A percentile compares a stretch with the other conserved stretches of the same genome.
These are phyloP conservation scores for Chydorus sphaericus DNA, from an alignment of 2,888 invertebrate genomes.

Conservation along the genomic window DNA sequence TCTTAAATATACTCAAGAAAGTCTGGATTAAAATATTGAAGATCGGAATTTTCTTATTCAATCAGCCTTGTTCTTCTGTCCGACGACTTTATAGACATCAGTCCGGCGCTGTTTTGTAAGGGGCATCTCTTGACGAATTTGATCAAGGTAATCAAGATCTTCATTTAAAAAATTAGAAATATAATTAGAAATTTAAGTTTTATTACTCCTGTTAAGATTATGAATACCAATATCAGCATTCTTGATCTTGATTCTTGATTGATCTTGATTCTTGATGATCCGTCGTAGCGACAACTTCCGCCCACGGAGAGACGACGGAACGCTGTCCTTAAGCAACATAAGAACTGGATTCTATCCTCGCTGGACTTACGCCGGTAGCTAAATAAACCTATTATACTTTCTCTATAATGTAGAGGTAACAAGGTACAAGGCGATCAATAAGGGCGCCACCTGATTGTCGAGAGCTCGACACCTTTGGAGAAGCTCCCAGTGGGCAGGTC, in stretches of 20 bases:
- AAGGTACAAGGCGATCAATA: no score
- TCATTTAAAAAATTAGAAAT: constrained; percentile 24
- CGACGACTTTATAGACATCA: constrained; percentile 48
- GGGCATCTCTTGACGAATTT: constrained; percentile 73
- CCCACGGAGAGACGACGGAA: constrained; percentile 55
- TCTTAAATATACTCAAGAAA: no score
- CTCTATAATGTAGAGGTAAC: not conserved
- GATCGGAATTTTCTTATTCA: no score
- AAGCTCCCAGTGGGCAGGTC: constrained; percentile 83
- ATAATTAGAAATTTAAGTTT: not conserved
- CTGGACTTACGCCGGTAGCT: constrained; percentile 67
- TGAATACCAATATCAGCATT: constrained; percentile 55
- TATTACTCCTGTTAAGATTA: not conserved
- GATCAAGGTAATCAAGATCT: constrained; percentile 56
- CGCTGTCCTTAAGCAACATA: constrained; percentile 87
- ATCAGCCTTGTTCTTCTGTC: constrained; percentile 6
- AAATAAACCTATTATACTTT: constrained; percentile 44
- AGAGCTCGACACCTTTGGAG: constrained; percentile 64
- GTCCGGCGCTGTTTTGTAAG: constrained; percentile 52
- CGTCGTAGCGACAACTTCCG: constrained; percentile 50
- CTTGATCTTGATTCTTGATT: no score
- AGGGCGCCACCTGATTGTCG: constrained; percentile 67
- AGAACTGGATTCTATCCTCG: constrained; percentile 49
- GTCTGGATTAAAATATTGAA: no score
- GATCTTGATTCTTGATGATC: constrained; percentile 52